These are phyloP conservation scores for Teleiodes luculella DNA, from an alignment of 2,888 invertebrate genomes.

Conservation along the genomic window DNA sequence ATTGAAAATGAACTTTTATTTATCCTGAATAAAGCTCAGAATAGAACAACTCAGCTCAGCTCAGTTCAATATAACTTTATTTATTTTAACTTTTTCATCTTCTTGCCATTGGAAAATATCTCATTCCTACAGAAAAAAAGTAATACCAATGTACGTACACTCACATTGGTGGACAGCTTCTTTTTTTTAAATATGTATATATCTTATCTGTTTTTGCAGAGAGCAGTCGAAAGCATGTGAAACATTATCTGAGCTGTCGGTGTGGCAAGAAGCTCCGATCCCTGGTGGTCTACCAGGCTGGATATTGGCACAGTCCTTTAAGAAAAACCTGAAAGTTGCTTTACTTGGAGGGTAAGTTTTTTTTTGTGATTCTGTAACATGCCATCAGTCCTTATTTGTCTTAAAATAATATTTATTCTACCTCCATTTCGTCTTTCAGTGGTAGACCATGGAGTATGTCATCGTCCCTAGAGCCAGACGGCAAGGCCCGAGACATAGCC, in stretches of 20 bases:
- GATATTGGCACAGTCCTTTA: slow-evolving; percentile 92
- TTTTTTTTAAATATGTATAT: too few species aligned
- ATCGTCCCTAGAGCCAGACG: slow-evolving; percentile 88
- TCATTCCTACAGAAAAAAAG: too few species aligned
- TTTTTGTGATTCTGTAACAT: not conserved
- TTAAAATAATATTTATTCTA: too few species aligned
- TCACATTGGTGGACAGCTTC: too few species aligned
- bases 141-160: too few species aligned
- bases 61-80: too few species aligned
- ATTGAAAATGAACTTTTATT: too few species aligned
- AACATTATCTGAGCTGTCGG: slow-evolving; percentile 87
- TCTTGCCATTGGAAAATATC: too few species aligned
- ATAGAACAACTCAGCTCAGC: too few species aligned
- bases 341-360: slow-evolving; percentile 88
- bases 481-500: slow-evolving; percentile 90
- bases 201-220: slow-evolving; percentile 76
- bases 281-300: slow-evolving; percentile 95
- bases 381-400: not conserved
- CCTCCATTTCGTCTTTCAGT: slow-evolving; percentile 52
- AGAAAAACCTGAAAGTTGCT: slow-evolving; percentile 92
- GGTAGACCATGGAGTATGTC: slow-evolving; percentile 94
- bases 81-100: too few species aligned
- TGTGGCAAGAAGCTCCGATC: slow-evolving; percentile 95
- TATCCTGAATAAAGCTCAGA: too few species aligned
- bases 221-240: slow-evolving; percentile 89